These are phyloP conservation scores for Eupithecia subumbrata DNA, from an alignment of 2,888 invertebrate species.

Conservation along the genomic window DNA sequence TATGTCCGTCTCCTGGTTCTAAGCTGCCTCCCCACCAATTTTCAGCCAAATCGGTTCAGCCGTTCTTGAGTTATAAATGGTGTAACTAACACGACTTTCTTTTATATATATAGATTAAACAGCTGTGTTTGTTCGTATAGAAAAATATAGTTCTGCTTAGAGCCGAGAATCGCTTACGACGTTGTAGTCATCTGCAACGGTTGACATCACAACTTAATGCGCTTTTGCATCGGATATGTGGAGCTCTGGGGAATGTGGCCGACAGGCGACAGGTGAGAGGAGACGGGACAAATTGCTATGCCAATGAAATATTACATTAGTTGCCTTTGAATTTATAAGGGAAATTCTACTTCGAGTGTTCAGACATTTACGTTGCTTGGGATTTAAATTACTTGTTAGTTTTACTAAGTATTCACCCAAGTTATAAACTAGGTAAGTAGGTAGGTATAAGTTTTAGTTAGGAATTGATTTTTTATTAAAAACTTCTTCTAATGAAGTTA, in stretches of 20 bases:
- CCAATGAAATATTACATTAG: constrained; percentile 21
- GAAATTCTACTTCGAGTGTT: not conserved
- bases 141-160: not conserved
- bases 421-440: too few species aligned
- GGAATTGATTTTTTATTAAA: too few species aligned
- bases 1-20: too few species aligned
- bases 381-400: too few species aligned
- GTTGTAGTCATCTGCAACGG: constrained; percentile 15
- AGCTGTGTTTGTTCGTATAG: not conserved
- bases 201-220: constrained; percentile 33
- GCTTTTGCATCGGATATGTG: constrained; percentile 30
- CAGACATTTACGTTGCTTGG: not conserved
- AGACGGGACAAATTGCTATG: constrained; percentile 21
- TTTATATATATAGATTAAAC: too few species aligned
- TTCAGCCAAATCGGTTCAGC: too few species aligned
- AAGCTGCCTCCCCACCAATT: too few species aligned
- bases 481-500: too few species aligned
- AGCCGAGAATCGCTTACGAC: not conserved
- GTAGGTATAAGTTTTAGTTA: too few species aligned
- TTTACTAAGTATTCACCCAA: too few species aligned
- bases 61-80: too few species aligned
- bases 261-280: constrained; percentile 32
- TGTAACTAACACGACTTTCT: too few species aligned
- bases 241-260: constrained; percentile 11
- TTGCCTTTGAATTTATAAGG: not conserved